These are phyloP conservation scores for Melanerpes aurifrons DNA, from an alignment of 2,113 vertebrate species.

Conservation along the genomic window DNA sequence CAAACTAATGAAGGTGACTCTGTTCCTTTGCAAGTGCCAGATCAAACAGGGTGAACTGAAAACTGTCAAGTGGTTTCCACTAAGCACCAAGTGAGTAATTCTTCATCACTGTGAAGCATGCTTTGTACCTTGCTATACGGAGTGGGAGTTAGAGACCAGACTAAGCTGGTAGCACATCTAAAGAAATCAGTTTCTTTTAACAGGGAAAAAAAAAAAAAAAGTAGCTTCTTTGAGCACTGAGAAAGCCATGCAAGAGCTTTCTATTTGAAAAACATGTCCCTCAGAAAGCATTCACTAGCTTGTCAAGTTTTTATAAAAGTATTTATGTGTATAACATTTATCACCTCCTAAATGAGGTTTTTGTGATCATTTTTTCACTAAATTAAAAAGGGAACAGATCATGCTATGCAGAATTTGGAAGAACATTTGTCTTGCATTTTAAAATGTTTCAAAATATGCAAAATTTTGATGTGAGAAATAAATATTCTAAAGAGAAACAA, in stretches of 20 bases:
- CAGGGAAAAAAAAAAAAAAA: neutral
- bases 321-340: neutral
- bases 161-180: neutral
- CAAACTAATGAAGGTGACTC: conserved; percentile 45
- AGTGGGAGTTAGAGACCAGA: conserved; percentile 30
- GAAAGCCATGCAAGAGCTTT: neutral
- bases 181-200: neutral
- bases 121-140: neutral
- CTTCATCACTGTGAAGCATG: neutral
- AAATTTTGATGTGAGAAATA: neutral
- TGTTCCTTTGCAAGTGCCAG: conserved; percentile 30
- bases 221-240: neutral
- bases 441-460: neutral
- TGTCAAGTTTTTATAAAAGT: neutral
- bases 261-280: neutral
- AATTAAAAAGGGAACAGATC: neutral
- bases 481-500: neutral
- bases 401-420: neutral
- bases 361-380: neutral
- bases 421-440: neutral
- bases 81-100: conserved; percentile 26
- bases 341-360: neutral
- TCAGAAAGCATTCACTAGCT: neutral
- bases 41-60: conserved; percentile 49
- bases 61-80: conserved; percentile 39